Percentiles rank a stretch among this genome's conserved stretches.
Evolutionary conservation across 2,113 vertebrate genomes (phyloP).

Genomic region (Actenoides hombroni): DNA sequence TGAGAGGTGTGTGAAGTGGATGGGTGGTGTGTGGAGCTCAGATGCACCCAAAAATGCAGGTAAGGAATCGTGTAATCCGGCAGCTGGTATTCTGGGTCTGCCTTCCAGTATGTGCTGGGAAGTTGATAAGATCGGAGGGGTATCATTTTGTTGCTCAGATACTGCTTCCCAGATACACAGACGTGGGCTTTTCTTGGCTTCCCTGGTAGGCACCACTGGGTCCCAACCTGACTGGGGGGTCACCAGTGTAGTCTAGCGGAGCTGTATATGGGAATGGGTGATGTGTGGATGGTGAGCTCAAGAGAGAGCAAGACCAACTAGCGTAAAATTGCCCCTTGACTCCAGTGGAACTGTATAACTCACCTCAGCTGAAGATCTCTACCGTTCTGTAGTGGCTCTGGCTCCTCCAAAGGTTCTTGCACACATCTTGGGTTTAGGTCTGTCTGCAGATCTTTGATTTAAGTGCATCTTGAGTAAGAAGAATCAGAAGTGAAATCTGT

Average conservation of each 20-base stretch:
- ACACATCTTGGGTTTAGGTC: background rate
- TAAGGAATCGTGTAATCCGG: background rate
- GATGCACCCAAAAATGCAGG: background rate
- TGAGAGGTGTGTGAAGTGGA: background rate
- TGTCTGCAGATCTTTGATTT: background rate
- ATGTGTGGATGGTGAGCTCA: background rate
- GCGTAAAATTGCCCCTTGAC: background rate
- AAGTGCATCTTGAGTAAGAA: background rate
- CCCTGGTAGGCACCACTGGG: background rate
- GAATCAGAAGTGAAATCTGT: background rate
- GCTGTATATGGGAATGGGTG: rapidly evolving
- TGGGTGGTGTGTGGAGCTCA: rapidly evolving
- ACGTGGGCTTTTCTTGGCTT: background rate
- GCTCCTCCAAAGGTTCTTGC: background rate
- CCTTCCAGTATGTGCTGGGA: background rate
- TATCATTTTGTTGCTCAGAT: background rate
- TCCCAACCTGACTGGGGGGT: background rate
- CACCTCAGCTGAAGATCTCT: background rate
- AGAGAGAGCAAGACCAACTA: background rate
- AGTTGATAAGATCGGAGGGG: background rate
- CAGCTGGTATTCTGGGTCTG: background rate
- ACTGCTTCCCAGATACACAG: background rate
- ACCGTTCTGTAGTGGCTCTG: background rate
- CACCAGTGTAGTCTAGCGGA: rapidly evolving
- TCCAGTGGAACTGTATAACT: background rate